Base-by-base conservation (phyloP, 2,797 vertebrate species). In the Leptoclinus maculatus region DNA sequence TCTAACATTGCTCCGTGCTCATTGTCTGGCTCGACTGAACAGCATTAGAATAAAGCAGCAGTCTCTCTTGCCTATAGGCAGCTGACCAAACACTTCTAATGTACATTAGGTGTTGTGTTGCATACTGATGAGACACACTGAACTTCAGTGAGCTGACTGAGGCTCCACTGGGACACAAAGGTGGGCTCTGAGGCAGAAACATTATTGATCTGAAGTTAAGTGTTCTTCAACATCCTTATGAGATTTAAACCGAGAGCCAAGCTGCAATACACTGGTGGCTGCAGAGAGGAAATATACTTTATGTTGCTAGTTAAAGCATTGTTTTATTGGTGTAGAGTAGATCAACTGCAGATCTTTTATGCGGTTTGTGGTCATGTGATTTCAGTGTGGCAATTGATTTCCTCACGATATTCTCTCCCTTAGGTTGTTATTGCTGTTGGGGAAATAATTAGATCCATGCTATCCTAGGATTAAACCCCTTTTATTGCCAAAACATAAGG, bases 141-240 rank as follows among this genome's bases (percentile, higher is more conserved):
- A 82, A 84, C 85, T 83, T 83, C 76, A 81, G 77, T 10, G 71
- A 76, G 83, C 76, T 83, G 89, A 84, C 74, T 65, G 7, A 23
- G 65, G 81, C 82, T 84, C 89, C 79, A 34, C 66, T 77, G 88
- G 88, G 85, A 90, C 66, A 69, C 78, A 53, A 58, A 75, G 67
- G 29, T 69, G 7, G 60, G 65, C 79, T 87, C 83, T 21, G 67
- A 88, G 79, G 82, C 87, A 85, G 78, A 89, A 91, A 84, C 76
- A 86, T 72, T 87, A 93, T 93, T 1, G 85, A 94, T 92, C 88
- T 70, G 10, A 90, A 86, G 79, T 85, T 86, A 92, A 92, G 84
- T 84, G 87, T 88, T 91, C 87, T 84, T 87, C 88, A 89, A 76
- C 89, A 87, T 88, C 73, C 79, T 88, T 83, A 77, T 85, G 83